Evolutionary conservation across 1,140 invertebrate species (phyloP).

Genomic region (Pseudomyrmex gracilis): DNA sequence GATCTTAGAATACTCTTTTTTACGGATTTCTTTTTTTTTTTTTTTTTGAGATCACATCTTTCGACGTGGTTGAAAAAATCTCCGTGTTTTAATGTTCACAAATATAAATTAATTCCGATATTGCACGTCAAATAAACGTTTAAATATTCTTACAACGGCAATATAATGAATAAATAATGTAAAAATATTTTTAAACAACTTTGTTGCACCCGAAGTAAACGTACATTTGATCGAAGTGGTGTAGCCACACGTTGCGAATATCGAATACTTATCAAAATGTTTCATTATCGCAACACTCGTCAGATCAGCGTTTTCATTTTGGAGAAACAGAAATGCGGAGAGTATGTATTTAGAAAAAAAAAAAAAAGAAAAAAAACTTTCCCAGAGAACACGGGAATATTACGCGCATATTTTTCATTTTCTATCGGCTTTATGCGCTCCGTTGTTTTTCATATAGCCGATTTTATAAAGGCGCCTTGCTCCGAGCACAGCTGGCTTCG

Average conservation of each 20-base stretch:
- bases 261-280: not conserved
- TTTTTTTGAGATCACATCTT: not conserved
- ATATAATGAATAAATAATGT: too few species aligned
- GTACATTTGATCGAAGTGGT: not conserved
- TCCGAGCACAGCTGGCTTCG: slow-evolving; percentile 27
- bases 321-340: not conserved
- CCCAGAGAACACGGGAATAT: not conserved
- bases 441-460: slow-evolving; percentile 22
- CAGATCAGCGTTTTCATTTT: not conserved
- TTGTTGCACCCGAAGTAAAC: not conserved
- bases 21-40: not conserved
- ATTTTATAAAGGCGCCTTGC: slow-evolving; percentile 45
- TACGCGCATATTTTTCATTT: slow-evolving; percentile 37
- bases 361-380: too few species aligned
- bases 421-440: slow-evolving; percentile 10
- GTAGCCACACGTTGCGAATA: slow-evolving; percentile 1
- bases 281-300: slow-evolving; percentile 18
- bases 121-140: too few species aligned
- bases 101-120: not conserved
- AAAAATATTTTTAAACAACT: too few species aligned
- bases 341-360: not conserved
- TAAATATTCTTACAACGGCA: too few species aligned
- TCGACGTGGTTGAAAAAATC: not conserved
- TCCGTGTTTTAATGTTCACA: not conserved
- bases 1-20: too few species aligned